A percentile compares a stretch with the other conserved stretches of the same genome.
These are phyloP conservation scores for Microtus ochrogaster DNA, from an alignment of 2,113 vertebrate genomes.

Conservation along the genomic window DNA sequence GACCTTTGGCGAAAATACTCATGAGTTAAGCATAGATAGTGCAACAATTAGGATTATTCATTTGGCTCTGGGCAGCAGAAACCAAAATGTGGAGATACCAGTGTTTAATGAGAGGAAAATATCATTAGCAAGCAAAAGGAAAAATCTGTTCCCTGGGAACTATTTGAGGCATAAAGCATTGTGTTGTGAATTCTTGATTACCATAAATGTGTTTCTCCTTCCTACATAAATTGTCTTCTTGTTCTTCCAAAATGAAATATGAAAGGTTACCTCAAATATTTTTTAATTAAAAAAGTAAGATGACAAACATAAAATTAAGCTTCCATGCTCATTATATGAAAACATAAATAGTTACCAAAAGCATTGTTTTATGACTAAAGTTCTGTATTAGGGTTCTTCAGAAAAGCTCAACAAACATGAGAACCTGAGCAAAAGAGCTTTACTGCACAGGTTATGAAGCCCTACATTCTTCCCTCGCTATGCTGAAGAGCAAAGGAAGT, in stretches of 20 bases:
- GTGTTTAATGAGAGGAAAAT: constrained; percentile 68
- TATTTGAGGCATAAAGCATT: constrained; percentile 22
- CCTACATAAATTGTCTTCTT: neutral
- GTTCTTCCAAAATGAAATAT: neutral
- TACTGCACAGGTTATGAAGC: neutral
- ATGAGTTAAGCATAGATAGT: constrained; percentile 49
- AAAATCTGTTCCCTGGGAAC: constrained; percentile 3
- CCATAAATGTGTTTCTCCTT: neutral
- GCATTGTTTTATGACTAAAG: neutral
- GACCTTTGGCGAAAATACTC: constrained; percentile 43
- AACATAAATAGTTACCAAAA: neutral
- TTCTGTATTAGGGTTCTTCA: neutral
- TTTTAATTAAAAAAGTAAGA: neutral
- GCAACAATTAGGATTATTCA: constrained; percentile 64
- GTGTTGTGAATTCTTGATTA: constrained; percentile 43
- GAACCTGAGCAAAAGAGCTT: neutral
- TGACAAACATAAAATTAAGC: neutral
- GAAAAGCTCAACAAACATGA: neutral
- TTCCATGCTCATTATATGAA: neutral
- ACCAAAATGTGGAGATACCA: constrained; percentile 32
- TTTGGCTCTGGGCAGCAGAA: constrained; percentile 64
- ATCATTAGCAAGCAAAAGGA: constrained; percentile 64
- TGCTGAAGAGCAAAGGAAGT: neutral
- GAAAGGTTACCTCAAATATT: neutral
- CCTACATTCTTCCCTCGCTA: neutral